Conservation (phyloP, 2,113 vertebrate genomes). For the Coptodon bakossiorum region DNA sequence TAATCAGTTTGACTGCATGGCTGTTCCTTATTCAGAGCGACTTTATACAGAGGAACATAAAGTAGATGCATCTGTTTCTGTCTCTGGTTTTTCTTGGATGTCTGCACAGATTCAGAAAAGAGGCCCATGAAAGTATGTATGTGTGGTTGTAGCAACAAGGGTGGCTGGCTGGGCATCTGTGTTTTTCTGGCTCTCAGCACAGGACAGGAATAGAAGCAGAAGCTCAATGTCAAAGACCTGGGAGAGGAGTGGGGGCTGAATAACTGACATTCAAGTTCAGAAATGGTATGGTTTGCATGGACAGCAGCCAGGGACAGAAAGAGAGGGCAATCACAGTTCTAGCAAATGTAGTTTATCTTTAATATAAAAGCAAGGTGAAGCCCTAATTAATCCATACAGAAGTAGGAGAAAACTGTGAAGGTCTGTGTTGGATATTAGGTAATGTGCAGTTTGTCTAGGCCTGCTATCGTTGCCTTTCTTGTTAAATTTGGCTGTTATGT, state of each 20-base stretch:
- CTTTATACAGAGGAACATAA: not conserved
- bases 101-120: not conserved
- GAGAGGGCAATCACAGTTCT: not conserved
- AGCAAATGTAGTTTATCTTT: not conserved
- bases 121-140: conserved; percentile 1
- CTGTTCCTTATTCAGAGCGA: not conserved
- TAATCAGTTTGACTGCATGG: not conserved
- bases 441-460: not conserved
- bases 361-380: not conserved
- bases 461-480: not conserved
- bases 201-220: conserved; percentile 61
- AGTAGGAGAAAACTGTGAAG: not conserved
- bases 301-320: not conserved
- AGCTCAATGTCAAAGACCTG: conserved; percentile 52
- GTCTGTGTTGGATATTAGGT: not conserved
- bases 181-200: conserved; percentile 48
- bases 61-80: not conserved
- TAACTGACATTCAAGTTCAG: conserved; percentile 37
- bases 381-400: not conserved
- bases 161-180: conserved; percentile 34
- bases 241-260: not conserved
- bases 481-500: conserved; percentile 8
- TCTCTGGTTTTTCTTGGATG: not conserved
- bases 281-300: not conserved
- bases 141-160: conserved; percentile 13